These are phyloP conservation scores for Drosophila pachea DNA, from an alignment of 1,140 invertebrate species.

Conservation along the genomic window DNA sequence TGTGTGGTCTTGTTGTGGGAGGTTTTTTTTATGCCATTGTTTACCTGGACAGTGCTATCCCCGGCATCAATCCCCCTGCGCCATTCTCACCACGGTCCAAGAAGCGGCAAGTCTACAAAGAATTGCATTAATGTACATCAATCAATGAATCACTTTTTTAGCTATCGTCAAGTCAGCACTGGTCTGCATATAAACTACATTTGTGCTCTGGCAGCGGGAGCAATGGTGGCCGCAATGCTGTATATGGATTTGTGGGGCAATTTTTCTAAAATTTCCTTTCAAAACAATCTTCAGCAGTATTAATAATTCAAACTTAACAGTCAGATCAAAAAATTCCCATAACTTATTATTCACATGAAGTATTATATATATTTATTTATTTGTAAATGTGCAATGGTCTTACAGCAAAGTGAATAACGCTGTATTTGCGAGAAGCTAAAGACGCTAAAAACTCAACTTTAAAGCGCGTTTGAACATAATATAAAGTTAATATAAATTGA, in stretches of 20 bases:
- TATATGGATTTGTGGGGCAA: constrained; percentile 39
- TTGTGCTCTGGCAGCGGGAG: constrained; percentile 51
- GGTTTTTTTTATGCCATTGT: constrained; percentile 79
- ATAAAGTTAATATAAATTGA: background rate
- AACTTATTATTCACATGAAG: constrained; percentile 14
- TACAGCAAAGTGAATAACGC: constrained; percentile 24
- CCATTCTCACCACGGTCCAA: constrained; percentile 78
- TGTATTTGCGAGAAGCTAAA: constrained; percentile 10
- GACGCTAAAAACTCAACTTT: constrained; percentile 19
- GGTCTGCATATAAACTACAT: constrained; percentile 59
- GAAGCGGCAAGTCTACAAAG: constrained; percentile 46
- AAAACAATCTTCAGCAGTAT: constrained; percentile 51
- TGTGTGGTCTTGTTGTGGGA: constrained; percentile 62
- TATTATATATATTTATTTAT: constrained; percentile 21
- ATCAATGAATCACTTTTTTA: constrained; percentile 20
- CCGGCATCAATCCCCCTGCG: constrained; percentile 79
- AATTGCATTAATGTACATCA: constrained; percentile 4
- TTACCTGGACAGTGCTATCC: constrained; percentile 80
- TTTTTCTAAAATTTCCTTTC: constrained; percentile 10
- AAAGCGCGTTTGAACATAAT: background rate
- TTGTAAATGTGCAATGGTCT: constrained; percentile 58
- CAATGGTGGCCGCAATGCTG: constrained; percentile 57
- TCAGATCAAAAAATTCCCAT: constrained; percentile 7
- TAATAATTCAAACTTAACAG: constrained; percentile 18
- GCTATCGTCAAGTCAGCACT: constrained; percentile 37